Conservation (phyloP, 2,888 invertebrate species). For the Stramonita haemastoma region DNA sequence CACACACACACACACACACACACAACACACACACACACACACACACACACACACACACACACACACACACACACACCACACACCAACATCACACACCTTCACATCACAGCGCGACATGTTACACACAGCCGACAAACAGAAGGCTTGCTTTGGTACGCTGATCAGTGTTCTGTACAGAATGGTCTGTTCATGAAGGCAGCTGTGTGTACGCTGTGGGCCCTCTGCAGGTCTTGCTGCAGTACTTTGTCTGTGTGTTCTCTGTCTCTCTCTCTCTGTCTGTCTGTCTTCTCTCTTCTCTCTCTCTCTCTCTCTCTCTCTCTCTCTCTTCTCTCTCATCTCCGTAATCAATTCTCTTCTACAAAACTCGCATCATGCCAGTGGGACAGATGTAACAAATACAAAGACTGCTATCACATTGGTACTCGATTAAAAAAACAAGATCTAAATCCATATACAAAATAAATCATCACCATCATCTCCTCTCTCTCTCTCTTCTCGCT, state of each 20-base stretch:
- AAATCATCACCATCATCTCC: too few species aligned
- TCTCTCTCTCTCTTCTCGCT: too few species aligned
- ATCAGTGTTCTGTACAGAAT: conserved; percentile 57
- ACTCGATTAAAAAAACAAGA: too few species aligned
- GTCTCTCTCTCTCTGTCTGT: not conserved
- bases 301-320: not conserved
- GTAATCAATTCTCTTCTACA: too few species aligned
- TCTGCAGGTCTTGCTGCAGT: conserved; percentile 49
- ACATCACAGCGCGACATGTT: not conserved
- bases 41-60: conserved; percentile 1
- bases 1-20: not conserved
- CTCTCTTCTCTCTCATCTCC: too few species aligned
- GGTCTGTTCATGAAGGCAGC: conserved; percentile 55
- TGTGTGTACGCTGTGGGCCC: conserved; percentile 65
- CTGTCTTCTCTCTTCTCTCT: not conserved
- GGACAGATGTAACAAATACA: too few species aligned
- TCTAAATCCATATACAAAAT: too few species aligned
- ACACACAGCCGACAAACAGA: conserved; percentile 54
- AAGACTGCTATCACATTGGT: too few species aligned
- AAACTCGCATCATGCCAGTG: too few species aligned
- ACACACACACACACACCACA: conserved; percentile 18
- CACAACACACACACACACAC: conserved; percentile 8
- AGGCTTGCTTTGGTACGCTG: conserved; percentile 58
- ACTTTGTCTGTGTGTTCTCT: not conserved
- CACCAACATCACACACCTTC: conserved; percentile 8